Conservation (phyloP, 2,797 vertebrate genomes). For the Enteromius argenteus region DNA sequence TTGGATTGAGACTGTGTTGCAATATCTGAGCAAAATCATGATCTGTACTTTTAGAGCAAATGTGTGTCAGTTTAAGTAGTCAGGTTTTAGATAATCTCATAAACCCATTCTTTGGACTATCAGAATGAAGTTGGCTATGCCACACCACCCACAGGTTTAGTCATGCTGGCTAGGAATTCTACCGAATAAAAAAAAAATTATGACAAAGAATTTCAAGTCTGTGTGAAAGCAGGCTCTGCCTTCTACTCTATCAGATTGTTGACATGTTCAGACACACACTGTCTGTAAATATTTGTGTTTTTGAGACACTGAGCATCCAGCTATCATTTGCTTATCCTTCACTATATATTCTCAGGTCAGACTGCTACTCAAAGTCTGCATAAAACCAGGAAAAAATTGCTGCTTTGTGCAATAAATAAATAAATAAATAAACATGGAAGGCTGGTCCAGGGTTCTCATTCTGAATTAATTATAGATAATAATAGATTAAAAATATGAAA, state of each 20-base stretch:
- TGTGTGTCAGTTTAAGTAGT: background rate
- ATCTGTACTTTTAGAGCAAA: background rate
- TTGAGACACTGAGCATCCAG: slow-evolving; percentile 78
- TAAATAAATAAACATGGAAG: background rate
- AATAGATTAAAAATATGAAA: background rate
- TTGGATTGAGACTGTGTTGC: background rate
- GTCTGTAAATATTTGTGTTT: slow-evolving; percentile 94
- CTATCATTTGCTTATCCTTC: slow-evolving; percentile 74
- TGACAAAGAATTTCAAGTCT: slow-evolving; percentile 21
- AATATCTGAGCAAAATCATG: background rate
- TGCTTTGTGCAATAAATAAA: background rate
- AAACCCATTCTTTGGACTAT: background rate
- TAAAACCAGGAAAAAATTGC: background rate
- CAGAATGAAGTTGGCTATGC: background rate
- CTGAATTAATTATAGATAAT: background rate
- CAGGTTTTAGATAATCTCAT: background rate
- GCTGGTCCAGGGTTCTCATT: background rate
- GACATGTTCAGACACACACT: slow-evolving; percentile 85
- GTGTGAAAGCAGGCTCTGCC: slow-evolving; percentile 27
- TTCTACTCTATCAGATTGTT: slow-evolving; percentile 85
- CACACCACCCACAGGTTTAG: slow-evolving; percentile 21
- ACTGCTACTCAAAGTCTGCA: background rate
- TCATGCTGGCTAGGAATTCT: slow-evolving; percentile 23
- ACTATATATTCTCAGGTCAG: background rate
- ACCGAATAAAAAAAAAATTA: background rate